Conservation (phyloP, 2,797 vertebrate genomes). For the Sternotherus odoratus region DNA sequence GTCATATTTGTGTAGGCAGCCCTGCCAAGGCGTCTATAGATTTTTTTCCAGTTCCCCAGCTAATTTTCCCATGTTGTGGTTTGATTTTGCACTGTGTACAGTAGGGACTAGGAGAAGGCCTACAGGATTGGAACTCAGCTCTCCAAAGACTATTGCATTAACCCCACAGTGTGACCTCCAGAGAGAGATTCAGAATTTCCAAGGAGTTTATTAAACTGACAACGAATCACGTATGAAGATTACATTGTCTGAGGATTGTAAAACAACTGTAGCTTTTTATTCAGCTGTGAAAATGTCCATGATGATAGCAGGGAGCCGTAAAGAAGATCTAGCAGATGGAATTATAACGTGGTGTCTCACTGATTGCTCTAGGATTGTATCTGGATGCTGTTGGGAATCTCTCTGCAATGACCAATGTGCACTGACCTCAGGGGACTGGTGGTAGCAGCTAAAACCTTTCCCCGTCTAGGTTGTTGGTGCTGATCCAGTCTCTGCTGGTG, state of each 20-base stretch:
- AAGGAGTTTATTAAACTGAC: conserved; percentile 12
- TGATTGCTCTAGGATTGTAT: not conserved
- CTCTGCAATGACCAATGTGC: not conserved
- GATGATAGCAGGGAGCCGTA: not conserved
- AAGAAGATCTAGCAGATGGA: not conserved
- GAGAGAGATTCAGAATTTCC: conserved; percentile 8
- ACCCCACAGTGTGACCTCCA: conserved; percentile 11
- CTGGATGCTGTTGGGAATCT: not conserved
- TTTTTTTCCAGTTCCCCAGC: conserved; percentile 22
- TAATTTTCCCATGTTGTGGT: conserved; percentile 32
- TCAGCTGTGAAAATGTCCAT: not conserved
- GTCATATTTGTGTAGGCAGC: conserved; percentile 54
- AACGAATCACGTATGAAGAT: conserved; percentile 10
- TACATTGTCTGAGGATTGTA: not conserved
- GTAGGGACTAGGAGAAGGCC: not conserved
- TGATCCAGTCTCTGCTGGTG: not conserved
- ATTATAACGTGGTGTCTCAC: not conserved
- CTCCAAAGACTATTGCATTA: conserved; percentile 11
- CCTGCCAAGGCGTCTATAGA: not conserved
- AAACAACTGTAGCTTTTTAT: not conserved
- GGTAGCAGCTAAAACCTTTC: not conserved
- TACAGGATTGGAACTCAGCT: conserved; percentile 7
- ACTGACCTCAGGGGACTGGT: not conserved
- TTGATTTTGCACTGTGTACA: not conserved
- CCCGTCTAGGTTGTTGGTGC: not conserved